Evolutionary conservation across 2,113 vertebrate species (phyloP), one percentile per base, ranked within the genome.

Genomic region (Neodon shergylaensis): DNA sequence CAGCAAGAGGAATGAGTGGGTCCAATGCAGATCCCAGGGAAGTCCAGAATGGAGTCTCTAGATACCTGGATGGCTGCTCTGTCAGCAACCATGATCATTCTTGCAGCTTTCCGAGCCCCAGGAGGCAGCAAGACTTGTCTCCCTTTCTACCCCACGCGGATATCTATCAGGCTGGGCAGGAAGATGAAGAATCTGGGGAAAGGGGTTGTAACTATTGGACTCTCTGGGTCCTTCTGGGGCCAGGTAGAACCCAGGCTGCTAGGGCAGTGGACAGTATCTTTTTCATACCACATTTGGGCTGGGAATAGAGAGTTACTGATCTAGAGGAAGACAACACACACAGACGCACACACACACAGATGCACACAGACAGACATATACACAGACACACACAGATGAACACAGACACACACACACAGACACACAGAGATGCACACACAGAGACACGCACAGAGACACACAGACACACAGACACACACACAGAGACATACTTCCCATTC

Each of bases 221-320:
- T 85, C 16, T 49, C 61, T 36, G 5, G 42, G 10, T 74, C 44
- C 36, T 26, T 39, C 4, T 61, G 42, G 47, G 3, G 7, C 39
- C 44, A 24, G 33, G 78, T 33, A 31, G 52, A 82, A 33, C 47
- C 90, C 39, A 7, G 21, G 74, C 73, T 26, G 10, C 63, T 70
- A 31, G 61, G 19, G 0, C 13, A 0, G 19, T 13, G 26, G 33
- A 24, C 31, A 21, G 33, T 17, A 7, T 7, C 83, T 36, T 26
- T 13, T 77, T 42, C 39, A 33, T 0, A 1, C 28, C 52, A 66
- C 22, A 1, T 54, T 8, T 31, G n/a, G 42, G 47, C 17, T 70
- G 52, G 39, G 76, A 61, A 70, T 39, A 76, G 44, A 89, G 42
- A 90, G 33, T 36, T 39, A 31, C 1, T n/a, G 14, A 19, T 8